Evolutionary conservation across 1,140 invertebrate species (phyloP), one percentile per base, ranked within the genome.

Genomic region (Littorina saxatilis): DNA sequence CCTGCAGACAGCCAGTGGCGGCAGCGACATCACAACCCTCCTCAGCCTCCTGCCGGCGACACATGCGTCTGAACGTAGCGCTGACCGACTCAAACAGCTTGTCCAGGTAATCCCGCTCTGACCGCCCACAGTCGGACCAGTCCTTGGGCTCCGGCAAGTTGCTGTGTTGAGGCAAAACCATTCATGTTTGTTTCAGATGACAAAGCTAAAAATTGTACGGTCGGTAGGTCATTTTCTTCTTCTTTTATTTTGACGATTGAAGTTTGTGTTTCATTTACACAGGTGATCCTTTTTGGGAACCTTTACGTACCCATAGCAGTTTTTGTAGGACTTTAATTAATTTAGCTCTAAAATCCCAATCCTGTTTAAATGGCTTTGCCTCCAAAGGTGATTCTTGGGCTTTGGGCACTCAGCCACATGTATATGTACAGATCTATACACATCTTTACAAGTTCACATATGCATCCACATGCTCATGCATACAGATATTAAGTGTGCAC

Each of bases 1-100:
- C 35, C n/a, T 78, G 55, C 4, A 78, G 29, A 40, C 55, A 61
- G 35, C 4, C 35, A 17, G 35, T 61, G 39, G 76, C 76, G n/a
- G 55, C 55, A 29, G 17, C 11, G 1, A 78, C 3, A 37, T 66
- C 47, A n/a, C 76, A 78, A 15, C 35, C 58, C n/a, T 39, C 23
- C 29, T 29, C 23, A 0, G 55, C 35, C 32, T 58, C 55, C 37
- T 27, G 1, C 9, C n/a, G 76, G 17, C 43, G 55, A 58, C 76
- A 78, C n/a, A 43, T 1, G 15, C 27, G 5, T 13, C 35, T 11
- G 9, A 63, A 13, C 5, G 43, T 5, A 13, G n/a, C 55, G 1
- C 27, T n/a, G n/a, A 40, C 13, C 11, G 35, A 32, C 0, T 39
- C 29, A 7, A 66, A 2, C 32, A 63, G 35, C 5, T 39, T 15